Evolutionary conservation across 2,888 invertebrate species (phyloP).

Genomic region (Reticulitermes lucifugus): DNA sequence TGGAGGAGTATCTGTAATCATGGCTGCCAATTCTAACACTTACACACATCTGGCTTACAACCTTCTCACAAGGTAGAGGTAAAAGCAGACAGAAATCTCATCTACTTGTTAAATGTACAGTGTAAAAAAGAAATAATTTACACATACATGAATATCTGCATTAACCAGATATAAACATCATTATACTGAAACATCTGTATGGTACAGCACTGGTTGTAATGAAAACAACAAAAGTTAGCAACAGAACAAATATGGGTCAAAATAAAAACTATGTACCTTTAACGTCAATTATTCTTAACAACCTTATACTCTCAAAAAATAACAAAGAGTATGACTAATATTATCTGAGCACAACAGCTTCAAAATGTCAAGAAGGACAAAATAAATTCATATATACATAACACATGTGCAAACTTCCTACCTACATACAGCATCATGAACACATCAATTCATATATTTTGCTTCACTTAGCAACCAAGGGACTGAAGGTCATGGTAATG

Average conservation of each 20-base stretch:
- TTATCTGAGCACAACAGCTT: background rate
- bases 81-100: background rate
- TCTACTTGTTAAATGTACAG: background rate
- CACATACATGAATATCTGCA: slow-evolving; percentile 13
- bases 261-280: background rate
- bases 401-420: background rate
- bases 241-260: slow-evolving; percentile 14
- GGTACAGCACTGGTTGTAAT: background rate
- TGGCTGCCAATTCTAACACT: background rate
- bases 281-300: slow-evolving; percentile 33
- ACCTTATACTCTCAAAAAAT: slow-evolving; percentile 22
- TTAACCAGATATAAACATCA: slow-evolving; percentile 16
- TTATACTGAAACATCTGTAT: background rate
- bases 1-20: no score
- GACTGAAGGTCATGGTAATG: background rate
- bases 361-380: slow-evolving; percentile 13
- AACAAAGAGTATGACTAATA: slow-evolving; percentile 26
- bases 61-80: background rate
- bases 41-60: background rate
- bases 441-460: slow-evolving; percentile 2
- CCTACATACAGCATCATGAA: background rate
- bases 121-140: slow-evolving; percentile 6
- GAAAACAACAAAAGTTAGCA: slow-evolving; percentile 1
- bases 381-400: slow-evolving; percentile 25
- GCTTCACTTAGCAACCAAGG: background rate